Conservation (phyloP, 2,797 vertebrate species). For the Lepilemur ruficaudatus region DNA sequence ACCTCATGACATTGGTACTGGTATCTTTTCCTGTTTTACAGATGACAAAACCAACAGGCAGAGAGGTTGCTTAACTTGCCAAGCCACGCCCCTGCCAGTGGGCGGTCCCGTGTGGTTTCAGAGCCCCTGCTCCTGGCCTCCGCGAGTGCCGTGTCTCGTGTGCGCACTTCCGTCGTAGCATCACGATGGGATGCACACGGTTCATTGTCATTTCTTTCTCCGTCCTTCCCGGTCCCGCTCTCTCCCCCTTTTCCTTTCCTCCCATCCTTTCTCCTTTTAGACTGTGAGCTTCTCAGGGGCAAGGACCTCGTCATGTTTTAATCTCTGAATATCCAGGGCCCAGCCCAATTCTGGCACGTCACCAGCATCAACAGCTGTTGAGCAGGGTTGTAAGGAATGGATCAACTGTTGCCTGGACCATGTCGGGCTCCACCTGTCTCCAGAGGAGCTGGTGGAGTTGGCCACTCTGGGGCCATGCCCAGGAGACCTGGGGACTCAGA, state of each 20-base stretch:
- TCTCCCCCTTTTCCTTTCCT: no score
- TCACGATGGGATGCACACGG: background rate
- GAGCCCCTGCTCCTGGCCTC: background rate
- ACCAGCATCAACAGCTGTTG: background rate
- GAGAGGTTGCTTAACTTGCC: background rate
- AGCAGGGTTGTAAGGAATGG: background rate
- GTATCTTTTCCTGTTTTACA: background rate
- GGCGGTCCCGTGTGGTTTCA: background rate
- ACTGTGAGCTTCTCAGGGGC: background rate
- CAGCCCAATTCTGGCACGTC: background rate
- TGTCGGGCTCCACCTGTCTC: background rate
- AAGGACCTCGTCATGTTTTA: background rate
- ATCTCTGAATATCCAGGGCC: background rate
- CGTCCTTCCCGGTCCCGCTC: background rate
- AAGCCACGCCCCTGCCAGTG: background rate
- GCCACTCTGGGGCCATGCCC: background rate
- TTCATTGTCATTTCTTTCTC: background rate
- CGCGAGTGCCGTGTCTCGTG: fast-evolving
- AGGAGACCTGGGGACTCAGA: background rate
- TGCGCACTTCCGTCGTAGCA: background rate
- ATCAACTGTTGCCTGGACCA: background rate
- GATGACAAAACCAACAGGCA: background rate
- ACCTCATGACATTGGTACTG: background rate
- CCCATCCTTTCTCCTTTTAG: background rate
- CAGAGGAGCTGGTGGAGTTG: background rate